These are phyloP conservation scores for Acipenser ruthenus DNA, from an alignment of 2,797 vertebrate species.

Conservation along the genomic window DNA sequence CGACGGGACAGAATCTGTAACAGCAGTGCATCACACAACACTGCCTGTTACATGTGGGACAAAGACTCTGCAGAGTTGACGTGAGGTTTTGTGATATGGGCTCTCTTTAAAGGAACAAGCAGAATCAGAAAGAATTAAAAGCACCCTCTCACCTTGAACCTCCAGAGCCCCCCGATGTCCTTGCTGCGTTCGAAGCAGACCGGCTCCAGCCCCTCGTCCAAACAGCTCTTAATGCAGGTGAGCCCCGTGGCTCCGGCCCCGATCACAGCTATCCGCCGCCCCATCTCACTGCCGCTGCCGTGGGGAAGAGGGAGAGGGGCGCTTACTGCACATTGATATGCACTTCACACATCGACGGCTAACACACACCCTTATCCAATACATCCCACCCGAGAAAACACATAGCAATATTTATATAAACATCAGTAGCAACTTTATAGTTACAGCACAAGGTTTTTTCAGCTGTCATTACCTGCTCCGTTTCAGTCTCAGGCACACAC, in stretches of 20 bases:
- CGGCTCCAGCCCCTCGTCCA: conserved; percentile 74
- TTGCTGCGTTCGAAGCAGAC: conserved; percentile 75
- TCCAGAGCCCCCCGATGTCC: conserved; percentile 83
- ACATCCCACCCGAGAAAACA: too few relatives aligned
- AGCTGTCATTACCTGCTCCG: too few relatives aligned
- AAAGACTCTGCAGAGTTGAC: background rate
- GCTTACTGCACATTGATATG: too few relatives aligned
- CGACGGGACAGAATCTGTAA: background rate
- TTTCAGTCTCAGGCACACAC: too few relatives aligned
- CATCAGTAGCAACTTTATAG: too few relatives aligned
- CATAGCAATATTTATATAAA: too few relatives aligned
- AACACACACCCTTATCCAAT: too few relatives aligned
- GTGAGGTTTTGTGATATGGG: too few relatives aligned
- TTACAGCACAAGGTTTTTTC: too few relatives aligned
- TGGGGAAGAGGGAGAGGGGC: background rate
- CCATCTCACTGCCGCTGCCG: conserved; percentile 22
- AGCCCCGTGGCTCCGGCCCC: conserved; percentile 70
- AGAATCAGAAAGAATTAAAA: background rate
- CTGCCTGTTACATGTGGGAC: background rate
- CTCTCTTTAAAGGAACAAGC: too few relatives aligned
- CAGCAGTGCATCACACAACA: background rate
- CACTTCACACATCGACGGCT: too few relatives aligned
- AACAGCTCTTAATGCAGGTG: conserved; percentile 66
- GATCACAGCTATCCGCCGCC: conserved; percentile 57
- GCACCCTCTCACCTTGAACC: conserved; percentile 62